Conservation (phyloP, 1,140 invertebrate species). For the Drosophila ogumai region DNA sequence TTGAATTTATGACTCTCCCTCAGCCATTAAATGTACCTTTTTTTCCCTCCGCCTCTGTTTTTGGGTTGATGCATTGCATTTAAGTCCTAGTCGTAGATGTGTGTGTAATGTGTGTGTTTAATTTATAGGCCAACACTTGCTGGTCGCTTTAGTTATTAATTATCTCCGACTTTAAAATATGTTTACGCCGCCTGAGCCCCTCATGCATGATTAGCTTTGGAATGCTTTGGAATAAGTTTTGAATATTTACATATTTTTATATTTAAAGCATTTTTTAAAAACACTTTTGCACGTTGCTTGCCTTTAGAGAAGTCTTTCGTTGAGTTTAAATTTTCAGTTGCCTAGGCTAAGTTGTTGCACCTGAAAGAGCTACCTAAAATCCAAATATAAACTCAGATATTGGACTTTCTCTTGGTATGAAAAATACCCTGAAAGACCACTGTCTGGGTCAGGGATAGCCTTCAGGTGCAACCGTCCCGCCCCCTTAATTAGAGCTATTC, state of each 20-base stretch:
- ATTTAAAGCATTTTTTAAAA: neutral
- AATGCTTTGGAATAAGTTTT: conserved; percentile 13
- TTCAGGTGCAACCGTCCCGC: conserved; percentile 71
- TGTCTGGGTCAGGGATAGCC: conserved; percentile 34
- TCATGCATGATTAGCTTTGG: conserved; percentile 52
- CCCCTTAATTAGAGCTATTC: conserved; percentile 78
- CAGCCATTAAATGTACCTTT: conserved; percentile 55
- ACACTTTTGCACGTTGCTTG: conserved; percentile 45
- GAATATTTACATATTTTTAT: neutral
- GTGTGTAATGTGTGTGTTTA: conserved; percentile 37
- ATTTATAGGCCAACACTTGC: conserved; percentile 65
- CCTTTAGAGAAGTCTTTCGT: conserved; percentile 19
- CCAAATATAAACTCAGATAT: neutral
- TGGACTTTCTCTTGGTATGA: neutral
- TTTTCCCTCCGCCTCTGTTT: conserved; percentile 2
- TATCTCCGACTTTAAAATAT: conserved; percentile 41
- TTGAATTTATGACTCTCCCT: conserved; percentile 66
- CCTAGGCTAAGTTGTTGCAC: conserved; percentile 49
- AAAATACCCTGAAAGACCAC: conserved; percentile 8
- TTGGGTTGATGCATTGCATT: conserved; percentile 40
- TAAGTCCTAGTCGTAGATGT: conserved; percentile 17
- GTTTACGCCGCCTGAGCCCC: conserved; percentile 19
- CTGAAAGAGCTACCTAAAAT: neutral
- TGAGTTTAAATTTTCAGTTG: conserved; percentile 20
- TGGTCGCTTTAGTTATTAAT: conserved; percentile 66